Base-by-base conservation (phyloP, 2,797 vertebrate genomes). In the Tiaroga cobitis region DNA sequence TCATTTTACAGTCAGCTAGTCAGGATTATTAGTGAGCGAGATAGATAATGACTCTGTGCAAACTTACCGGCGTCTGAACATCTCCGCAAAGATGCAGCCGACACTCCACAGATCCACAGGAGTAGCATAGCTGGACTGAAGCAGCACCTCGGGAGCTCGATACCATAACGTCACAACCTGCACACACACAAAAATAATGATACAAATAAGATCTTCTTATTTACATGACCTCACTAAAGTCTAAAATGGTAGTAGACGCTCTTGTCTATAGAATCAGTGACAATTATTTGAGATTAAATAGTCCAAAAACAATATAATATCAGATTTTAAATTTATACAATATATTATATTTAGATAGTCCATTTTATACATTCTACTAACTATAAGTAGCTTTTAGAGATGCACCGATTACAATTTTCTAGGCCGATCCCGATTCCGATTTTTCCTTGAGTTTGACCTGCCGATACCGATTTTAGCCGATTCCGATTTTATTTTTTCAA, bases 81-180 rank as follows among this genome's bases (percentile, higher is more conserved):
- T 96, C 93, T 97, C 97, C 80, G 97, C 97, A 91, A 97, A 97
- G 93, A 97, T 97, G 92, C 97, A 97, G 84, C 97, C 97, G 81
- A 97, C 96, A 24, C 97, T 97, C 97, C 97, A 97, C 81, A 97
- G 95, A 88, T 97, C 97, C 84, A 97, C 97, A 2, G 97, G 96
- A n/a, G 97, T 97, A 90, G 97, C 97, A 2, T 97, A 97, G 91
- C 97, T 97, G 91, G 97, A 97, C 93, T 97, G 97, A 76, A 97
- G 96, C 88, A 97, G 90, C 89, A 97, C 97, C 92, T 97, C 97
- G 26, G 97, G 97, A 69, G 97, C 97, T 89, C 97, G 93, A 91
- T 97, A 97, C 97, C 97, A 97, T 91, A 97, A 92, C 0, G 97
- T 97, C 91, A 97, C 97, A 77, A 97, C 97, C 97, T 97, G 32